Base-by-base conservation (phyloP, 2,113 vertebrate species). In the Hydropotes inermis region DNA sequence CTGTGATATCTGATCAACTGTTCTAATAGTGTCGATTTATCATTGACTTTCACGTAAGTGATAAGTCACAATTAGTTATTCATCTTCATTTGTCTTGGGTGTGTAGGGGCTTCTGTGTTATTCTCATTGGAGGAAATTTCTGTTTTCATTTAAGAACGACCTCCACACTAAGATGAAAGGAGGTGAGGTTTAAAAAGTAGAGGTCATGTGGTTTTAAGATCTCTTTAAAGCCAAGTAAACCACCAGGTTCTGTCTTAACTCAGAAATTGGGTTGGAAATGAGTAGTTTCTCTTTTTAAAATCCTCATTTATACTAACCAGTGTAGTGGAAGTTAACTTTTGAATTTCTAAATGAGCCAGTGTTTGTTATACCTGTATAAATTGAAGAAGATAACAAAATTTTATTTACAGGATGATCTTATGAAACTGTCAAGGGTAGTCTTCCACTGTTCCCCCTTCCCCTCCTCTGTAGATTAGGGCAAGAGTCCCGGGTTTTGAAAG, bases 281-380 rank as follows among this genome's bases (percentile, higher is more conserved):
- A 79, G n/a, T 83, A 27, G 87, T 96, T 87, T 50, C 19, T 86
- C 57, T 86, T 86, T 76, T 90, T 83, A n/a, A 97, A 95, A 94
- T 11, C 50, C 25, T 95, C 28, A 19, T 93, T 78, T 89, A 25
- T 89, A 89, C 5, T 57, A 57, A 52, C 78, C 1, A 30, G 7
- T 79, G 1, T 87, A 55, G 23, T 88, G 5, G 60, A 91, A 47
- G 85, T 60, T 7, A n/a, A 50, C 52, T 84, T 96, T 87, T 95
- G 28, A 43, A 57, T 55, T 95, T 95, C 74, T 45, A 81, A 81
- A 54, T 81, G 45, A 91, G 55, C 57, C 14, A 47, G 6, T 33
- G 15, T 78, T 64, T 90, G 36, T 83, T 84, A 52, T 2, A 45
- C 14, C 45, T 82, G 21, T 82, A n/a, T 91, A 94, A 94, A 67